Conservation (phyloP, 2,888 invertebrate species). For the Lymantria dispar region DNA sequence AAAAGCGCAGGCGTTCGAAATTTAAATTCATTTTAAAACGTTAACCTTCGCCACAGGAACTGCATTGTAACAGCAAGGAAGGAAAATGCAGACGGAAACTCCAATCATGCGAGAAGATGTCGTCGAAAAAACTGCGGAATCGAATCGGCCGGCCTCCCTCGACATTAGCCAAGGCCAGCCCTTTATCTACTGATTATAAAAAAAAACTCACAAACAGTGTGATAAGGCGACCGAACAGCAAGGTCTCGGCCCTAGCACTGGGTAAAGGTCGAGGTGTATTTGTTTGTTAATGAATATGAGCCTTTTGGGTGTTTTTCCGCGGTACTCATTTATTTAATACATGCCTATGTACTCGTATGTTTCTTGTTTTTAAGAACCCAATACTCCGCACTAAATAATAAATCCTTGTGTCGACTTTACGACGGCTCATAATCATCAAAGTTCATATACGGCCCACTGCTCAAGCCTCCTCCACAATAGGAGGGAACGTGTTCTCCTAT, state of each 20-base stretch:
- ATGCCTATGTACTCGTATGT: too few relatives aligned
- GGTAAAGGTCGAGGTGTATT: slow-evolving; percentile 69
- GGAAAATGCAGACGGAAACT: slow-evolving; percentile 60
- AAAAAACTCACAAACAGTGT: slow-evolving; percentile 48
- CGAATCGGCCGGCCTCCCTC: slow-evolving; percentile 46
- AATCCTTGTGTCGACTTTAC: too few relatives aligned
- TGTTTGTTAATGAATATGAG: slow-evolving; percentile 35
- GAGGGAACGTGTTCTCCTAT: too few relatives aligned
- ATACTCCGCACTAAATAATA: too few relatives aligned
- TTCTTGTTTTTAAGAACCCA: too few relatives aligned
- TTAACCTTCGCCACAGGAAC: slow-evolving; percentile 38
- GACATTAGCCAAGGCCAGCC: slow-evolving; percentile 63
- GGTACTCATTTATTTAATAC: slow-evolving; percentile 1
- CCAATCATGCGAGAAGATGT: slow-evolving; percentile 59
- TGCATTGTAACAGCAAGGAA: slow-evolving; percentile 58
- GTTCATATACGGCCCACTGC: too few relatives aligned
- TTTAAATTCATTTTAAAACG: slow-evolving; percentile 9
- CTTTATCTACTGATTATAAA: slow-evolving; percentile 71
- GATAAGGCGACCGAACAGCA: slow-evolving; percentile 53
- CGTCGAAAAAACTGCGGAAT: slow-evolving; percentile 62
- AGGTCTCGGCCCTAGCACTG: slow-evolving; percentile 62
- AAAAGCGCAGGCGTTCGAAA: slow-evolving; percentile 1
- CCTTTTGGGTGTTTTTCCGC: slow-evolving; percentile 38
- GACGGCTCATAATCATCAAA: too few relatives aligned
- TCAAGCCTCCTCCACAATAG: too few relatives aligned